A percentile compares a stretch with the other conserved stretches of the same genome.
These are phyloP conservation scores for Lithodes maja DNA, from an alignment of 2,888 invertebrate species.

Conservation along the genomic window DNA sequence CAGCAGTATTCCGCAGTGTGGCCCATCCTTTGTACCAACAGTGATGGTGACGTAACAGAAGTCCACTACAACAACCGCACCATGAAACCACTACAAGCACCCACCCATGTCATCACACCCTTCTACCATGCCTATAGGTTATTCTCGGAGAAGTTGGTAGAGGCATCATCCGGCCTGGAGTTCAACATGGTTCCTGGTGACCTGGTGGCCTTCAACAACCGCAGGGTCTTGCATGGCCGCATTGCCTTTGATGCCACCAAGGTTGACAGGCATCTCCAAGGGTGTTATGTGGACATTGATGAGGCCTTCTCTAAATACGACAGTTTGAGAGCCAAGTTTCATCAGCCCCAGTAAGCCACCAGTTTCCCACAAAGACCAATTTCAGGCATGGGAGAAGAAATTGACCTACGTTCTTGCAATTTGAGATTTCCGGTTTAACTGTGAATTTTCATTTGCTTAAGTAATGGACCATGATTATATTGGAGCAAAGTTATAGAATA, in stretches of 20 bases:
- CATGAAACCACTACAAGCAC: conserved; percentile 74
- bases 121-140: conserved; percentile 74
- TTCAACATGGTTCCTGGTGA: conserved; percentile 74
- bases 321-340: conserved; percentile 59
- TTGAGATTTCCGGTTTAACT: no score
- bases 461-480: no score
- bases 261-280: conserved; percentile 73
- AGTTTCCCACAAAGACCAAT: neutral
- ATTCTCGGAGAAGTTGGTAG: conserved; percentile 73
- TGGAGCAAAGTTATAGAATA: no score
- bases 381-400: no score
- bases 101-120: conserved; percentile 73
- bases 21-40: conserved; percentile 73
- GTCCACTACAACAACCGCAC: conserved; percentile 74
- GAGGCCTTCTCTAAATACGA: conserved; percentile 74
- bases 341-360: neutral
- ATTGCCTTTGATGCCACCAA: conserved; percentile 73
- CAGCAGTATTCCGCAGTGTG: conserved; percentile 73
- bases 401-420: no score
- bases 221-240: conserved; percentile 74
- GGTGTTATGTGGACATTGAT: conserved; percentile 75
- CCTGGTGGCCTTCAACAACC: conserved; percentile 74
- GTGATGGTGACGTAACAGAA: conserved; percentile 73
- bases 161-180: conserved; percentile 72
- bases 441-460: no score